Evolutionary conservation across 2,888 invertebrate genomes (phyloP), one percentile per base, ranked within the genome.

Genomic region (Druceiella hillmani): DNA sequence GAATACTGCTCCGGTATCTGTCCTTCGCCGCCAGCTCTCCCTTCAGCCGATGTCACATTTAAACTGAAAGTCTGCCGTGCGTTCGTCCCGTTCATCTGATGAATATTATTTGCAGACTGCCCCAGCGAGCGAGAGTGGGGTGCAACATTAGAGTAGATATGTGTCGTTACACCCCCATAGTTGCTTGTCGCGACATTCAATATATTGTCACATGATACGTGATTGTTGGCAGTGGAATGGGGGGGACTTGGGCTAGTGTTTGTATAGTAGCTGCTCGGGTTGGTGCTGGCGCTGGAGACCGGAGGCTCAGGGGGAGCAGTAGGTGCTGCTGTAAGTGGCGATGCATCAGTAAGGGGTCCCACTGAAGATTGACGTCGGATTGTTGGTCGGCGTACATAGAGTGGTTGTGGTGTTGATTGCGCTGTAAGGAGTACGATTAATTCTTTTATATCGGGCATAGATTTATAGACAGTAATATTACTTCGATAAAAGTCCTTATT

Each of bases 331-430:
- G 69, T 66, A 50, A 71, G 55, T 40, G 70, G 70, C 1, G 69
- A 70, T 35, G 68, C 68, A 52, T 76, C 75, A 49, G 76, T 73
- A 49, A 77, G 64, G 1, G 75, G 75, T 3, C 78, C 79, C 48
- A 74, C 74, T 1, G 78, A 78, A 5, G 78, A 78, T 56, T 79
- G 79, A 13, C 79, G 69, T 10, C 77, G 66, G 36, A 79, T 77
- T 10, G 74, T 76, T 31, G 73, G 68, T 36, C 76, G 66, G 43
- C 77, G 70, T 50, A 77, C 69, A 47, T 74, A 73, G 34, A 64
- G 59, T 45, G 78, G 69, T 54, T 71, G 78, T 14, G 78, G 78
- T 32, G 78, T 78, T 14, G 78, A 76, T 65, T 78, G 77, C 37
- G 78, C 78, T 78, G 70, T 36, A 74, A 75, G 50, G 7, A 37